Evolutionary conservation across 2,797 vertebrate genomes (phyloP), one percentile per base, ranked within the genome.

Genomic region (Masticophis lateralis): DNA sequence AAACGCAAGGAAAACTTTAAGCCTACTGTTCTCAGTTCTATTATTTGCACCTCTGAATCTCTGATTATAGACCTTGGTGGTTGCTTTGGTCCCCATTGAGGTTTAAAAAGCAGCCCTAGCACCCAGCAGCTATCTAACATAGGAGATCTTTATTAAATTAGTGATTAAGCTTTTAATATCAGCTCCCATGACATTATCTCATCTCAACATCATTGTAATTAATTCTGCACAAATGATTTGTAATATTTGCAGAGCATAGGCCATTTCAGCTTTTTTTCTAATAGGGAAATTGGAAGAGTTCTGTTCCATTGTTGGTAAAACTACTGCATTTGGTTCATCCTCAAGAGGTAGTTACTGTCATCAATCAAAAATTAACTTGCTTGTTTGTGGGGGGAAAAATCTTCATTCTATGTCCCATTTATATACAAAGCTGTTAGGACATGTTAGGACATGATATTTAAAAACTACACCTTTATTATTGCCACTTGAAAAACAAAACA

Each of bases 171-270:
- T 91, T 89, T 93, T 93, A 66, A 60, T 91, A 74, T 55, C n/a
- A 89, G 88, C 47, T 93, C 92, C 90, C 86, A 83, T 89, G 32
- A 59, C 86, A 90, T 66, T 32, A 37, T 22, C 88, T 43, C 59
- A 88, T 86, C 66, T 93, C 14, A 16, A 79, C 55, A 83, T 56
- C 32, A 63, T 66, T 83, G 51, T 91, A 93, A 91, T 93, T 93
- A 93, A 93, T 43, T 88, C 90, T 16, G 90, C 51, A 55, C 16
- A 86, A 12, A 0, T 90, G 51, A 47, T 51, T 37, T 87, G 53
- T 57, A 91, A 32, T 37, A 88, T 25, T 66, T 66, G 63, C 51
- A 53, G 8, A 51, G 60, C 43, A 22, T 13, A 25, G n/a, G 25
- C 22, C 37, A 14, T 56, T 74, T 79, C n/a, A 56, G 47, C 20